Evolutionary conservation across 2,797 vertebrate species (phyloP).

Genomic region (Yasuhikotakia modesta): DNA sequence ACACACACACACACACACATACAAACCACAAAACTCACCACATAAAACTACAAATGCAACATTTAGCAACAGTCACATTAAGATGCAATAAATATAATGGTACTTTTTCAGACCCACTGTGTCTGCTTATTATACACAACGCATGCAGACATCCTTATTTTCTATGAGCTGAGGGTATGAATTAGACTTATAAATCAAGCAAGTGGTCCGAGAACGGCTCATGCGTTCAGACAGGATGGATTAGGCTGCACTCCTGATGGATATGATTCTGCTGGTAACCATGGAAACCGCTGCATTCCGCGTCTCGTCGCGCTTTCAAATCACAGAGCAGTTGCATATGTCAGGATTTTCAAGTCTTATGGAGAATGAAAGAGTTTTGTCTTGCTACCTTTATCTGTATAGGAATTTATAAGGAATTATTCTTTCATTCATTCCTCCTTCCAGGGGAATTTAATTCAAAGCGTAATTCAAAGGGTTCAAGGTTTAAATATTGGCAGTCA

Average conservation of each 20-base stretch:
- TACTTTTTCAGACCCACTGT: neutral
- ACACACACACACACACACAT: too few species aligned
- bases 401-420: neutral
- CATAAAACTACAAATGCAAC: neutral
- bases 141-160: constrained; percentile 11
- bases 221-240: constrained; percentile 16
- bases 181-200: constrained; percentile 25
- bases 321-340: constrained; percentile 24
- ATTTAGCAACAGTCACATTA: neutral
- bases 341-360: constrained; percentile 8
- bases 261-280: constrained; percentile 24
- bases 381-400: neutral
- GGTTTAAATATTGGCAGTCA: neutral
- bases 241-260: constrained; percentile 14
- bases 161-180: neutral
- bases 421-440: neutral
- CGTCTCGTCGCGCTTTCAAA: constrained; percentile 14
- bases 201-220: constrained; percentile 13
- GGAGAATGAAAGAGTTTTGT: neutral
- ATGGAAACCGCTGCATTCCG: constrained; percentile 15
- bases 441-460: neutral
- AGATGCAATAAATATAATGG: constrained; percentile 31
- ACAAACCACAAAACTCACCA: too few species aligned
- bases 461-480: neutral
- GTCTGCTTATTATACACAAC: neutral